A percentile compares a stretch with the other conserved stretches of the same genome.
These are phyloP conservation scores for Copidosoma floridanum DNA, from an alignment of 1,140 invertebrate genomes.

Conservation along the genomic window DNA sequence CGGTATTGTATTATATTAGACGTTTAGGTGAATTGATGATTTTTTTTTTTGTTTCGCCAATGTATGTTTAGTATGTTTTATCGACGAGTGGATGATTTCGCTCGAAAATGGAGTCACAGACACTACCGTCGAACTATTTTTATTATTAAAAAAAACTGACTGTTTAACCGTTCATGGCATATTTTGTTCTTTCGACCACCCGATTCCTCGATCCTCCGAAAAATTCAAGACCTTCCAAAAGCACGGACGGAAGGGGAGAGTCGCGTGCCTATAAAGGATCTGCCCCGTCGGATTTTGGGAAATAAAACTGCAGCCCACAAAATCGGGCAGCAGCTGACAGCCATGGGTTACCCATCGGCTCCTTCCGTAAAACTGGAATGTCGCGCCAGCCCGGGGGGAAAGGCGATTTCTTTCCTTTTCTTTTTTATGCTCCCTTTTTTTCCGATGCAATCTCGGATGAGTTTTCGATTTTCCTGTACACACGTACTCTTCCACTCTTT, in stretches of 20 bases:
- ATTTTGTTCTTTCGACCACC: conserved; percentile 27
- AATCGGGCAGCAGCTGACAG: too few relatives aligned
- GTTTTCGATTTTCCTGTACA: conserved; percentile 4
- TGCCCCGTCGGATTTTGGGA: too few relatives aligned
- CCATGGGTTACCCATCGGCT: too few relatives aligned
- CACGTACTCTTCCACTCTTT: too few relatives aligned
- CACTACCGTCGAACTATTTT: conserved; percentile 52
- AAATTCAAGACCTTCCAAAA: too few relatives aligned
- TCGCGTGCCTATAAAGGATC: too few relatives aligned
- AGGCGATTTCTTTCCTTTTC: neutral
- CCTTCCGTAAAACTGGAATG: too few relatives aligned
- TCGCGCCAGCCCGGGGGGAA: too few relatives aligned
- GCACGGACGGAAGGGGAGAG: too few relatives aligned
- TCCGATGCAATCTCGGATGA: conserved; percentile 11
- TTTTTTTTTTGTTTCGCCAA: too few relatives aligned
- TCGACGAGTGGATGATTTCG: conserved; percentile 39
- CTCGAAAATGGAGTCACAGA: conserved; percentile 24
- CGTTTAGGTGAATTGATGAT: conserved; percentile 17
- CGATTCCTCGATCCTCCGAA: too few relatives aligned
- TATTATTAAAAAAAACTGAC: conserved; percentile 57
- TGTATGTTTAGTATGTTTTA: conserved; percentile 33
- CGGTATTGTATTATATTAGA: conserved; percentile 11
- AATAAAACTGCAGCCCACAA: too few relatives aligned
- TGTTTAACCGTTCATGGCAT: conserved; percentile 49
- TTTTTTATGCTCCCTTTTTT: neutral